Percentiles rank a stretch among this genome's conserved stretches.
Evolutionary conservation across 2,888 invertebrate genomes (phyloP).

Genomic region (Pollenia angustigena): DNA sequence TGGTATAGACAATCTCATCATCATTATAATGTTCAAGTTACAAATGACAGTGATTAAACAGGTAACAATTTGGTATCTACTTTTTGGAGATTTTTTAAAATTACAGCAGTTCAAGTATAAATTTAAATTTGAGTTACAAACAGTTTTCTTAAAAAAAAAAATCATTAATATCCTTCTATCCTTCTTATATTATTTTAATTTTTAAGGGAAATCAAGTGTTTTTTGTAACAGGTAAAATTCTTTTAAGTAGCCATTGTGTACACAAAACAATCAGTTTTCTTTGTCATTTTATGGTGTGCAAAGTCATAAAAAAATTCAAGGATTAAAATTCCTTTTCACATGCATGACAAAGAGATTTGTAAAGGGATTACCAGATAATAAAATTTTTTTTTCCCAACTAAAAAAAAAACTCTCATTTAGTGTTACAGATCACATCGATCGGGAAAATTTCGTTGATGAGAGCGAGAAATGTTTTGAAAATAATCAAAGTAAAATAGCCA

Average conservation of each 20-base stretch:
- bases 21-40: no score
- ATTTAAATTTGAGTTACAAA: neutral
- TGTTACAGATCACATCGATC: neutral
- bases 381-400: no score
- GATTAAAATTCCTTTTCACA: neutral
- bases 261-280: neutral
- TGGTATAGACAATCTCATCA: no score
- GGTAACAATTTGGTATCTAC: no score
- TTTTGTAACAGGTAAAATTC: constrained; percentile 5
- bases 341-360: neutral
- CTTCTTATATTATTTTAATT: neutral
- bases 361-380: neutral
- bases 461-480: constrained; percentile 11
- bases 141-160: neutral
- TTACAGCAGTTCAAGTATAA: no score
- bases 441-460: neutral
- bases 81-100: no score
- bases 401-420: neutral
- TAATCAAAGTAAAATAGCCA: neutral
- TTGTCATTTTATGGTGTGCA: constrained; percentile 20
- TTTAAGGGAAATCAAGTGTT: neutral
- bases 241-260: neutral
- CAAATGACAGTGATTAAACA: no score
- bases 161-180: no score
- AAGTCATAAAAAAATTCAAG: constrained; percentile 18